Evolutionary conservation across 2,888 invertebrate species (phyloP), one percentile per base, ranked within the genome.

Genomic region (Osmoderma eremita): DNA sequence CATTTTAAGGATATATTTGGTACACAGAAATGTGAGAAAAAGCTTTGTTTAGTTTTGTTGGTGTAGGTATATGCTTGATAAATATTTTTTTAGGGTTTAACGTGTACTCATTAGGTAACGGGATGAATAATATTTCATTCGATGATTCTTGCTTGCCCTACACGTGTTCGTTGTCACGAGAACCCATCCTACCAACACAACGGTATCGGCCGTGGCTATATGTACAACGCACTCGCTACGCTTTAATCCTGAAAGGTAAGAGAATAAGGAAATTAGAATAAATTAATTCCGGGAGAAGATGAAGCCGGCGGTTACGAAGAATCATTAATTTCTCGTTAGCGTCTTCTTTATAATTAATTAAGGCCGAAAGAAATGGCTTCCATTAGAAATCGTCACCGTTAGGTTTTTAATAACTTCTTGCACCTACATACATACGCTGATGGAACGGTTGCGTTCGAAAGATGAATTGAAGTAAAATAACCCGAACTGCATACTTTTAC

Each of bases 291-390:
- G 22, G 38, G 8, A 42, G 56, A 39, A 56, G n/a, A 39, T 6
- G 30, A 56, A 13, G 18, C 22, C 13, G 8, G 24, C 50, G 30
- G 22, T 56, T 8, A 24, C n/a, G 54, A 56, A n/a, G 22, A 2
- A 56, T 22, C 56, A 42, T 56, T 56, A 56, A 56, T 42, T 22
- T 56, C 41, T 56, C 41, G 22, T 56, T 42, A 56, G 41, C 13
- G 42, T 24, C 24, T 51, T 56, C 22, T 13, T 39, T 54, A 54
- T 56, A 56, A 56, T 56, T 56, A 56, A 56, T 56, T 56, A 41
- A 56, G n/a, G 39, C 41, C 13, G 13, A 2, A 22, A 42, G 56
- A 42, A 56, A 56, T 20, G 41, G 41, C 20, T 56, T 56, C 22
- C 22, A 56, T 53, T 56, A 41, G 22, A 41, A 54, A 39, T 39